These are phyloP conservation scores for Yponomeuta sedellus DNA, from an alignment of 2,888 invertebrate genomes.

Conservation along the genomic window DNA sequence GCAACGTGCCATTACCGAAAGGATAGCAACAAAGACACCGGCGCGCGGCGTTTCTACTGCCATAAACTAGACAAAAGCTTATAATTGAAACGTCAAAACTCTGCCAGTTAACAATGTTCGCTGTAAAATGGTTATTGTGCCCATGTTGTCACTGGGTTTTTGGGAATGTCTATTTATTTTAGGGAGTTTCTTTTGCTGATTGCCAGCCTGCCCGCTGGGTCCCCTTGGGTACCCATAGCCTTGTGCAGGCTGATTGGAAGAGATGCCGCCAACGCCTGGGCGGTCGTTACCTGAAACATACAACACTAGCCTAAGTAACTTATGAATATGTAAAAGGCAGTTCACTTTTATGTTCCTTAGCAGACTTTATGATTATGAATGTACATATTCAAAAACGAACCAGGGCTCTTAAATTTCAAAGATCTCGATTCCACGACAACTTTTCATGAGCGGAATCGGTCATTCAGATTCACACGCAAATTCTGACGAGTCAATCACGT, in stretches of 20 bases:
- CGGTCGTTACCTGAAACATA: conserved; percentile 41
- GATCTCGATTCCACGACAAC: neutral
- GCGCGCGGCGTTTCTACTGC: conserved; percentile 30
- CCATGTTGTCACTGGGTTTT: conserved; percentile 40
- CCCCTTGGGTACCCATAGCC: conserved; percentile 38
- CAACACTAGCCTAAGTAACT: conserved; percentile 23
- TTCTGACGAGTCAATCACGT: neutral
- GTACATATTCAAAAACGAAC: neutral
- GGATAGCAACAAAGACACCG: conserved; percentile 34
- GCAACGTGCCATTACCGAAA: conserved; percentile 19
- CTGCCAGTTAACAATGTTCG: conserved; percentile 37
- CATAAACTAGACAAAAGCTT: conserved; percentile 41
- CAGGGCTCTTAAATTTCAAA: neutral
- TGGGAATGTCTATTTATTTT: conserved; percentile 34
- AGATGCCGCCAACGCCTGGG: conserved; percentile 42
- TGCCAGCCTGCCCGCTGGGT: conserved; percentile 33
- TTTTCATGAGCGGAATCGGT: neutral
- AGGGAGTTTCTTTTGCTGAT: conserved; percentile 35
- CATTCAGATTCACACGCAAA: neutral
- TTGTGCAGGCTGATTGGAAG: conserved; percentile 42
- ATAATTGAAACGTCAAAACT: conserved; percentile 37
- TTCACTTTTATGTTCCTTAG: conserved; percentile 9
- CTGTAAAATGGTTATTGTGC: conserved; percentile 53
- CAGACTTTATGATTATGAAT: neutral
- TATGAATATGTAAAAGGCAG: conserved; percentile 38